Percentiles rank a stretch among this genome's conserved stretches.
Evolutionary conservation across 1,140 invertebrate genomes (phyloP).

Genomic region (Marisa cornuarietis): DNA sequence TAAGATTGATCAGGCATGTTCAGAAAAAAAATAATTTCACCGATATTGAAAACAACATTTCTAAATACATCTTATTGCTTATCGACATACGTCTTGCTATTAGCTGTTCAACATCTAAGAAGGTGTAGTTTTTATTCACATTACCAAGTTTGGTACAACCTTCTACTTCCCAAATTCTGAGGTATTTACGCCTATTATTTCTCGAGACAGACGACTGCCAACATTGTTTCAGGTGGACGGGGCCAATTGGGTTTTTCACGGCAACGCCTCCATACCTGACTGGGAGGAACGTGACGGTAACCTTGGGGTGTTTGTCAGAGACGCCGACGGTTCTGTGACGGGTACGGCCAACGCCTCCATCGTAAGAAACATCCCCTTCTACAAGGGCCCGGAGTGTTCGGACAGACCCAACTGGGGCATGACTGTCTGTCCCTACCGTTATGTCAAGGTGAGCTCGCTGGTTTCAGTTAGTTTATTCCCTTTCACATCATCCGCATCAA

Average conservation of each 20-base stretch:
- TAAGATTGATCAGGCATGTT: not conserved
- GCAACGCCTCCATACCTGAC: constrained; percentile 7
- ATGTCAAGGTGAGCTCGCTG: constrained; percentile 21
- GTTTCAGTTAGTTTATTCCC: not conserved
- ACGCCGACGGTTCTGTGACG: constrained; percentile 23
- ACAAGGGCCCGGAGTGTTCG: constrained; percentile 14
- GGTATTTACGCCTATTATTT: too few relatives aligned
- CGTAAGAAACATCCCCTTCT: constrained; percentile 17
- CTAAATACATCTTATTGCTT: not conserved
- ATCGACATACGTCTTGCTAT: not conserved
- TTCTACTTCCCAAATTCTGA: too few relatives aligned
- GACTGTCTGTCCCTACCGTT: constrained; percentile 25
- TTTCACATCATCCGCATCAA: not conserved
- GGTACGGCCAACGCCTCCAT: constrained; percentile 14
- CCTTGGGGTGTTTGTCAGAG: constrained; percentile 5
- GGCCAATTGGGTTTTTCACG: constrained; percentile 16
- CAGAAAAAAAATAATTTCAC: not conserved
- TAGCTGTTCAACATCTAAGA: not conserved
- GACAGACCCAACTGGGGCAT: constrained; percentile 17
- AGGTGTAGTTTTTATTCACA: not conserved
- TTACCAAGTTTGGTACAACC: too few relatives aligned
- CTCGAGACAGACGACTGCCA: too few relatives aligned
- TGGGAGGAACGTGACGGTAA: constrained; percentile 23
- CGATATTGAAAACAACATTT: not conserved
- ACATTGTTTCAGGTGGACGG: not conserved